Conservation (phyloP, 2,888 invertebrate species). For the Pollenia amentaria region DNA sequence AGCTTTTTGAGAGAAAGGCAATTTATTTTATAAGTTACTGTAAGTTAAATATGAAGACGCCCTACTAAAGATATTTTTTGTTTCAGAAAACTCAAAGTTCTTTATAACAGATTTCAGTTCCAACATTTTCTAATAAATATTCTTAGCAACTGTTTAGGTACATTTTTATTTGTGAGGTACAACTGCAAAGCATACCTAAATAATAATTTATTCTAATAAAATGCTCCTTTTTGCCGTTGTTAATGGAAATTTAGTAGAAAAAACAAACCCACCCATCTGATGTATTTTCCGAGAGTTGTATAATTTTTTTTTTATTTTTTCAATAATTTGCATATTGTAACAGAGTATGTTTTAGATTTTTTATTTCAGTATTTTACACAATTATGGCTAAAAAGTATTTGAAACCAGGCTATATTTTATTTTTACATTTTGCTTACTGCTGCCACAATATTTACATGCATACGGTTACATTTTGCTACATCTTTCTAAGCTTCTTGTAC, state of each 20-base stretch:
- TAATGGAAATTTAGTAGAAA: constrained; percentile 60
- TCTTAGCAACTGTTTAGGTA: too few species aligned
- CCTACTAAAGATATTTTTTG: too few species aligned
- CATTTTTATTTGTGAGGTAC: background rate
- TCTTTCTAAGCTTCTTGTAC: constrained; percentile 61
- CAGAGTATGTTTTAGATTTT: constrained; percentile 38
- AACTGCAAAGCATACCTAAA: constrained; percentile 2
- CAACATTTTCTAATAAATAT: too few species aligned
- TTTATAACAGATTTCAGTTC: too few species aligned
- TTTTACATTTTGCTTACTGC: constrained; percentile 2
- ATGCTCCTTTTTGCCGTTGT: constrained; percentile 33
- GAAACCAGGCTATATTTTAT: constrained; percentile 61
- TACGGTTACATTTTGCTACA: constrained; percentile 46
- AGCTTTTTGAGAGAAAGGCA: too few species aligned
- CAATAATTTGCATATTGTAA: constrained; percentile 69
- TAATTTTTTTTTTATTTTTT: constrained; percentile 31
- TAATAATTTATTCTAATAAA: constrained; percentile 54
- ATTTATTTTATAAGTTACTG: too few species aligned
- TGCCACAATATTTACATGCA: constrained; percentile 65
- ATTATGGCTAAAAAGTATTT: constrained; percentile 59
- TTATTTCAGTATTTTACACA: background rate
- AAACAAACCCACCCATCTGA: constrained; percentile 65
- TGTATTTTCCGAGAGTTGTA: constrained; percentile 63
- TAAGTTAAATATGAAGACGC: too few species aligned
- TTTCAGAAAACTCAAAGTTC: too few species aligned